Percentiles rank a stretch among this genome's conserved stretches.
phyloP scores from a whole-genome alignment of 2,888 invertebrate genomes.

The Encarsia formosa region DNA sequence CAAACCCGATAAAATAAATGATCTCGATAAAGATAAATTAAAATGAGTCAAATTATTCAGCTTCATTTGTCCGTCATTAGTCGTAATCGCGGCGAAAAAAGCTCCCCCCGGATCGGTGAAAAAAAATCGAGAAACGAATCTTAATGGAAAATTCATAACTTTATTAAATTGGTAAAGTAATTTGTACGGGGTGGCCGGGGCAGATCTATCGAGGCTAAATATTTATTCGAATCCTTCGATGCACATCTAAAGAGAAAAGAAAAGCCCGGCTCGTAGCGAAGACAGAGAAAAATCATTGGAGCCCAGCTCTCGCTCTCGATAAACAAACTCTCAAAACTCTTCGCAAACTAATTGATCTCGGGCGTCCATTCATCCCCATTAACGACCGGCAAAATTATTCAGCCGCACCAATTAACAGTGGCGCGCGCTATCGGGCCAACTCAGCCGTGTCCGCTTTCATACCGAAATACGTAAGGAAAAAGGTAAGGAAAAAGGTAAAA shows the following conservation, averaged over 20 bases:
- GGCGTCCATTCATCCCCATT: constrained; percentile 23
- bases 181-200: too few relatives aligned
- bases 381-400: constrained; percentile 24
- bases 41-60: too few relatives aligned
- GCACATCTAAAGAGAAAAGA: neutral
- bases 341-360: constrained; percentile 20
- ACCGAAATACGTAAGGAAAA: neutral
- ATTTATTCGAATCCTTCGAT: constrained; percentile 10
- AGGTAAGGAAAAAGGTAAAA: constrained; percentile 18
- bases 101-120: too few relatives aligned
- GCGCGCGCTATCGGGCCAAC: constrained; percentile 1
- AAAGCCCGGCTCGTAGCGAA: neutral
- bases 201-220: neutral
- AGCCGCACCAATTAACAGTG: constrained; percentile 21
- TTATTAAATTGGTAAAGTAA: constrained; percentile 10
- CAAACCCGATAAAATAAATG: too few relatives aligned
- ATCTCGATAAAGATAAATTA: too few relatives aligned
- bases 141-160: neutral
- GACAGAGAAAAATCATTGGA: constrained; percentile 9
- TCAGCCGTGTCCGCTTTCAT: constrained; percentile 33
- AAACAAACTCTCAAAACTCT: constrained; percentile 14
- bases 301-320: constrained; percentile 11
- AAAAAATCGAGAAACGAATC: too few relatives aligned
- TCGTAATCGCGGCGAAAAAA: too few relatives aligned
- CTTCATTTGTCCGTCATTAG: too few relatives aligned